These are phyloP conservation scores for Drosophila mauritiana DNA, from an alignment of 1,140 invertebrate genomes.

Conservation along the genomic window DNA sequence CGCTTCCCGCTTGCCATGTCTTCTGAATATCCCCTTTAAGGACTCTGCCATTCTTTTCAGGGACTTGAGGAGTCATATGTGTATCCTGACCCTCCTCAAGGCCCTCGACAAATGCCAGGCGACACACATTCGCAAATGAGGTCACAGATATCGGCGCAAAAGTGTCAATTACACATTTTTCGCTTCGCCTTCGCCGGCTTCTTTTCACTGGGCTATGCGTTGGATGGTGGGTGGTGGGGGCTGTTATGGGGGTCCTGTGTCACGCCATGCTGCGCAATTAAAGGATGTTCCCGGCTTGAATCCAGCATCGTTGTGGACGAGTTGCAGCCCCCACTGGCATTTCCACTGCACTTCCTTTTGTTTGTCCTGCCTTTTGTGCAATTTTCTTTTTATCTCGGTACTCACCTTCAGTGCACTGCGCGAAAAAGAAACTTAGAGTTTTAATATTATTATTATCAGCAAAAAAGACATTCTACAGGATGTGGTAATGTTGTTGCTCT, in stretches of 20 bases:
- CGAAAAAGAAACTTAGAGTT: not conserved
- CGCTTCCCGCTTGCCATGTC: no score
- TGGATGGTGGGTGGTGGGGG: not conserved
- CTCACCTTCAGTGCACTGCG: not conserved
- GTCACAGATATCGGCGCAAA: slow-evolving; percentile 77
- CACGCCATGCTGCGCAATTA: slow-evolving; percentile 53
- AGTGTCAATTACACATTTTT: slow-evolving; percentile 77
- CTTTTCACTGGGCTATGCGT: slow-evolving; percentile 14
- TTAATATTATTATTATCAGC: no score
- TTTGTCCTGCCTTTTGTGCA: slow-evolving; percentile 30
- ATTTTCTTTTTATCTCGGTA: slow-evolving; percentile 2
- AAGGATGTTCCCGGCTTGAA: slow-evolving; percentile 19
- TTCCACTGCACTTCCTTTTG: slow-evolving; percentile 41
- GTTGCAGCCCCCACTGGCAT: slow-evolving; percentile 5
- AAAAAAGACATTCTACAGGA: not conserved
- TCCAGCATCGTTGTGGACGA: slow-evolving; percentile 25
- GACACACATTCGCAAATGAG: slow-evolving; percentile 79
- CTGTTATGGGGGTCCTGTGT: slow-evolving; percentile 9
- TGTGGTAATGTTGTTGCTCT: no score
- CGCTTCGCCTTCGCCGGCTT: slow-evolving; percentile 21
- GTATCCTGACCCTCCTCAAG: slow-evolving; percentile 77
- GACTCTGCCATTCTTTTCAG: not conserved
- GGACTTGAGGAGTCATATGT: slow-evolving; percentile 26
- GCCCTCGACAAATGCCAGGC: slow-evolving; percentile 26
- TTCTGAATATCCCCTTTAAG: not conserved